These are phyloP conservation scores for Virgularia gustaviana DNA, from an alignment of 92 coral and sea anemone genomes.

Conservation along the genomic window DNA sequence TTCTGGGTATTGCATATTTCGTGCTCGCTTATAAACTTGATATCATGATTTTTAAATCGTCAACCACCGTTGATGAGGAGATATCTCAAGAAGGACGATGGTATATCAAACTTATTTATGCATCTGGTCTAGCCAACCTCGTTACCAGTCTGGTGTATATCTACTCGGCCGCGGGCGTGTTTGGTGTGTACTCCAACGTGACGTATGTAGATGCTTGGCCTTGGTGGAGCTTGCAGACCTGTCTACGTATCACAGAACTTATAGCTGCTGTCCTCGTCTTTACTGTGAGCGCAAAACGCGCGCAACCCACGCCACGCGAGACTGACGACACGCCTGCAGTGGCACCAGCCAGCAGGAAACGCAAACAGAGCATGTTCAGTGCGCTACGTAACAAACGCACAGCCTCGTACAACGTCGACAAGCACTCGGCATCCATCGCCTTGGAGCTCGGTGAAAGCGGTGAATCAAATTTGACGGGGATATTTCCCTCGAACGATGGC, in stretches of 20 bases:
- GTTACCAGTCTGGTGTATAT: slow-evolving; percentile 47
- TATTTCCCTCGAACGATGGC: not conserved
- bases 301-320: slow-evolving; percentile 19
- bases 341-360: not conserved
- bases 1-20: slow-evolving; percentile 57
- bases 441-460: not conserved
- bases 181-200: slow-evolving; percentile 68
- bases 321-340: not conserved
- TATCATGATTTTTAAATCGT: slow-evolving; percentile 42
- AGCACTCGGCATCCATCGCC: not conserved
- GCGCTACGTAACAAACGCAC: not conserved
- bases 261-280: slow-evolving; percentile 61
- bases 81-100: slow-evolving; percentile 54
- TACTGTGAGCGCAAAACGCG: slow-evolving; percentile 72
- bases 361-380: slow-evolving; percentile 2
- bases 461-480: not conserved
- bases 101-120: slow-evolving; percentile 57
- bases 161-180: slow-evolving; percentile 70
- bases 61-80: slow-evolving; percentile 47
- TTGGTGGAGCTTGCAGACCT: slow-evolving; percentile 67
- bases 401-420: too few species aligned
- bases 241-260: slow-evolving; percentile 57
- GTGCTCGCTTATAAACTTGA: slow-evolving; percentile 60
- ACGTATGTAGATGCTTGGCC: slow-evolving; percentile 64
- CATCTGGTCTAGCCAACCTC: slow-evolving; percentile 60